phyloP scores from a whole-genome alignment of 2,113 vertebrate species.

The Aleadryas rufinucha region DNA sequence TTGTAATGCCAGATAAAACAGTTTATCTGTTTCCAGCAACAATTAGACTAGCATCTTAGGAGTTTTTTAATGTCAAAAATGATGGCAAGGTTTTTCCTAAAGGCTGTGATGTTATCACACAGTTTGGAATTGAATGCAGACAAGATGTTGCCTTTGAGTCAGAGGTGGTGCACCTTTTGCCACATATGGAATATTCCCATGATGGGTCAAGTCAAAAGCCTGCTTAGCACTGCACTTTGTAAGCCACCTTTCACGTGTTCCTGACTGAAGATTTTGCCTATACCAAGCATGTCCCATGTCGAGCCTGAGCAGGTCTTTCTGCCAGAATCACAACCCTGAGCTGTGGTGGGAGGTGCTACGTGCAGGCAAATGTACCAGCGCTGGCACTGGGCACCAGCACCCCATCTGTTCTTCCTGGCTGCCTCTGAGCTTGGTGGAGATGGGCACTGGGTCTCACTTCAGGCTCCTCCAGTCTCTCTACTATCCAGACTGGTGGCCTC shows the following conservation, averaged over 20 bases:
- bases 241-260: neutral
- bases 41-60: neutral
- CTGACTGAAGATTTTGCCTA: neutral
- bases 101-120: neutral
- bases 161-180: neutral
- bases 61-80: neutral
- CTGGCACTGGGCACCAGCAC: neutral
- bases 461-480: neutral
- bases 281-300: neutral
- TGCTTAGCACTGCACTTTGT: neutral
- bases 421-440: neutral
- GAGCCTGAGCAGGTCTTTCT: neutral
- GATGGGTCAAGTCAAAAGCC: neutral
- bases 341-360: accelerated
- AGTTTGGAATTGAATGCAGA: neutral
- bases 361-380: neutral
- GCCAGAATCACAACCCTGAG: neutral
- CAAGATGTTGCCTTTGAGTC: neutral
- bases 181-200: neutral
- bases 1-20: neutral
- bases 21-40: neutral
- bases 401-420: neutral
- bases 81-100: neutral
- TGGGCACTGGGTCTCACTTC: neutral
- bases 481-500: neutral